Evolutionary conservation across 1,140 invertebrate species (phyloP), one percentile per base, ranked within the genome.

Genomic region (Procambarus clarkii): DNA sequence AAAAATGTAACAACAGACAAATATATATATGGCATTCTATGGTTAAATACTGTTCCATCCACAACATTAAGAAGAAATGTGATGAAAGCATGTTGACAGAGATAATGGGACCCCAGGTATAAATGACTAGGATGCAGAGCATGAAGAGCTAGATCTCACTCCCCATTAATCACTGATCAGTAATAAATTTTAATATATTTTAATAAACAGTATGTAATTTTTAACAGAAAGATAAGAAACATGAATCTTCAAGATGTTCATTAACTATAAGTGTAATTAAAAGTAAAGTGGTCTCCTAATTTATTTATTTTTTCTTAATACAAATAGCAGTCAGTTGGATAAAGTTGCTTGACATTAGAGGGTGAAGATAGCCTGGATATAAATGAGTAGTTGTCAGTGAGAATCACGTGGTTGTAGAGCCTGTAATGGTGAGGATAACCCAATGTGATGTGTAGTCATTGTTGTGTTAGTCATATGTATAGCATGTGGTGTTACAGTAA

Each of bases 401-500:
- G 69, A 34, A 34, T 74, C n/a, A 74, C 5, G 24, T 74, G 69
- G 69, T 74, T 74, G n/a, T 74, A 34, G 69, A 74, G 24, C 3
- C 24, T 74, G 69, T 74, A 74, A 74, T 11, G 69, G 24, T 74
- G 69, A 64, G 69, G 69, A 24, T 74, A 74, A 34, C 2, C 5
- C 69, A 74, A 34, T 74, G 24, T 34, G 11, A 34, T 15, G 58
- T 71, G 82, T 64, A 60, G 45, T 84, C 34, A 9, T 13, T 84
- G 64, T 84, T 84, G 82, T 84, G 44, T 15, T 69, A 84, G 82
- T 84, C 60, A 64, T 71, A 46, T 71, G 18, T 84, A 34, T 44
- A 64, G 64, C 64, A 84, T 84, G 64, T 84, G 82, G 82, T 71
- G 82, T 84, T 84, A 71, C 82, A 84, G 82, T 84, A 84, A 84